phyloP scores from a whole-genome alignment of 2,113 vertebrate species.

The Uria lomvia region DNA sequence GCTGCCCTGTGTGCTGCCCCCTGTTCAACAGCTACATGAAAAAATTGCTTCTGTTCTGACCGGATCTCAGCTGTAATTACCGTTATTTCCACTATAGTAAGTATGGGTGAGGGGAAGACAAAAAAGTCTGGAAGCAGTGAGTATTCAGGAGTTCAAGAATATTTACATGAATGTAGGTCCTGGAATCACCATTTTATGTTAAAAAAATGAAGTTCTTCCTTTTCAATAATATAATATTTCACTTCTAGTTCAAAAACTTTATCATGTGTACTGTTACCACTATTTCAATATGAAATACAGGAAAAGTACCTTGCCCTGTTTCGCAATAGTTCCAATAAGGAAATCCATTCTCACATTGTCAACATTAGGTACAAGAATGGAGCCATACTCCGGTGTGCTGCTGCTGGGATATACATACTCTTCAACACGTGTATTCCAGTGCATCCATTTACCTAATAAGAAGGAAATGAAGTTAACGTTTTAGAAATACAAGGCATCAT shows the following conservation, averaged over 20 bases:
- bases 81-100: background rate
- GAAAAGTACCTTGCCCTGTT: conserved; percentile 88
- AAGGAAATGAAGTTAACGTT: background rate
- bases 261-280: background rate
- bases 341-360: conserved; percentile 93
- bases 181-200: background rate
- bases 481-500: background rate
- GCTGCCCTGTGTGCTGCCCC: background rate
- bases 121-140: background rate
- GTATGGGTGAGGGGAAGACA: background rate
- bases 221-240: background rate
- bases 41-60: background rate
- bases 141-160: background rate
- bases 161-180: background rate
- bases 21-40: background rate
- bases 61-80: background rate
- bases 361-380: conserved; percentile 94
- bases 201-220: background rate
- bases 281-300: background rate
- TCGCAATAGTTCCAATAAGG: conserved; percentile 88
- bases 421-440: conserved; percentile 85
- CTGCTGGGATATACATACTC: conserved; percentile 87
- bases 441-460: conserved; percentile 84
- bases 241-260: background rate
- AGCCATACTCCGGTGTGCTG: conserved; percentile 83